phyloP scores from a whole-genome alignment of 2,797 vertebrate genomes.

The Sebastes kiyomatsui region DNA sequence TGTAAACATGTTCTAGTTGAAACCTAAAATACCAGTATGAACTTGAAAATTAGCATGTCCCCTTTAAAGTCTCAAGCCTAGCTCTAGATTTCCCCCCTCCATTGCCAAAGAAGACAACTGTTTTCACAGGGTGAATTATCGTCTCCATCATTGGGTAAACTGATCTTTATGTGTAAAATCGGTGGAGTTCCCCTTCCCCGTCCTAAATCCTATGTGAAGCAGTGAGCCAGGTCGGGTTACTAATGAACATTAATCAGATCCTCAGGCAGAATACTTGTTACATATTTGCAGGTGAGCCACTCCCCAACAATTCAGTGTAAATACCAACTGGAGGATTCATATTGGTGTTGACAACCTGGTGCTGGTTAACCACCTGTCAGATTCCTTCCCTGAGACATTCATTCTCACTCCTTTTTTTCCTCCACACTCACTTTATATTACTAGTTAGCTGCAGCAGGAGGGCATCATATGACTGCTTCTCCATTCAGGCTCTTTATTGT shows the following conservation, averaged over 20 bases:
- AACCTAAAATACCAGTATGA: too few relatives aligned
- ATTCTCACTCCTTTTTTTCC: not conserved
- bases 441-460: constrained; percentile 31
- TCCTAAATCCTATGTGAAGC: not conserved
- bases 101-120: not conserved
- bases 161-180: not conserved
- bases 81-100: not conserved
- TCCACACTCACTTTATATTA: constrained; percentile 18
- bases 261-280: not conserved
- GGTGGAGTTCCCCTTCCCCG: not conserved
- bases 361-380: constrained; percentile 49
- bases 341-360: constrained; percentile 4
- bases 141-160: not conserved
- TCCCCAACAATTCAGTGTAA: not conserved
- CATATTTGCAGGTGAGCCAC: constrained; percentile 3
- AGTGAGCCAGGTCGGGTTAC: not conserved
- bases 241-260: not conserved
- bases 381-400: constrained; percentile 5
- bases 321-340: constrained; percentile 4
- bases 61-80: too few relatives aligned
- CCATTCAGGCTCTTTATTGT: constrained; percentile 26
- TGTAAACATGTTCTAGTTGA: too few relatives aligned
- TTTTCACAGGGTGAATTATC: not conserved
- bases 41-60: too few relatives aligned
- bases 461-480: constrained; percentile 33